These are phyloP conservation scores for Synanthedon myopaeformis DNA, from an alignment of 2,888 invertebrate species.

Conservation along the genomic window DNA sequence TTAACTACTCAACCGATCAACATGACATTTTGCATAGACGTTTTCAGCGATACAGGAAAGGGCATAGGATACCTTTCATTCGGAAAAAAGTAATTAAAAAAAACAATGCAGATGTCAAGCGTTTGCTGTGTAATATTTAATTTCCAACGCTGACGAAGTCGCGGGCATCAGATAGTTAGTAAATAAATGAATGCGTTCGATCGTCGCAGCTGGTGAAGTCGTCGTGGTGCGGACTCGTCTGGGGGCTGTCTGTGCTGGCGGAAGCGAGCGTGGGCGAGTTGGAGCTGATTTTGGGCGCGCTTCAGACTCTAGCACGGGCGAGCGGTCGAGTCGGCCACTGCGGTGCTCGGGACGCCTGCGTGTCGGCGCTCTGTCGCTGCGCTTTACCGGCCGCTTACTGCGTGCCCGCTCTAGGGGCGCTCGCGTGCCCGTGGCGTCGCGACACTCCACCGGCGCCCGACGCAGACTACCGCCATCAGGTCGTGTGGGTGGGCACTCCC, in stretches of 20 bases:
- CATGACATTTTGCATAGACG: no score
- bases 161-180: no score
- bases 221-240: constrained; percentile 94
- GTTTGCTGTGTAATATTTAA: not conserved
- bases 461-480: constrained; percentile 64
- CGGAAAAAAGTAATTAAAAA: not conserved
- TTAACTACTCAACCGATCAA: no score
- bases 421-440: constrained; percentile 90
- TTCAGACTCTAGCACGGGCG: constrained; percentile 90
- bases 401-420: constrained; percentile 86
- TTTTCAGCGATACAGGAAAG: no score
- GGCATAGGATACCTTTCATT: no score
- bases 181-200: not conserved
- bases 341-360: constrained; percentile 91
- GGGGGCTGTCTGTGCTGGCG: constrained; percentile 90
- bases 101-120: not conserved
- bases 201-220: constrained; percentile 85
- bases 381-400: constrained; percentile 96
- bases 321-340: constrained; percentile 76
- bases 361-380: constrained; percentile 95
- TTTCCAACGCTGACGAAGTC: not conserved
- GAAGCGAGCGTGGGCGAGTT: constrained; percentile 97
- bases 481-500: constrained; percentile 1
- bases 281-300: constrained; percentile 91
- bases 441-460: constrained; percentile 10